A percentile compares a stretch with the other conserved stretches of the same genome.
Conservation (phyloP, 2,797 vertebrate species). For the Chaetophractus vellerosus region DNA sequence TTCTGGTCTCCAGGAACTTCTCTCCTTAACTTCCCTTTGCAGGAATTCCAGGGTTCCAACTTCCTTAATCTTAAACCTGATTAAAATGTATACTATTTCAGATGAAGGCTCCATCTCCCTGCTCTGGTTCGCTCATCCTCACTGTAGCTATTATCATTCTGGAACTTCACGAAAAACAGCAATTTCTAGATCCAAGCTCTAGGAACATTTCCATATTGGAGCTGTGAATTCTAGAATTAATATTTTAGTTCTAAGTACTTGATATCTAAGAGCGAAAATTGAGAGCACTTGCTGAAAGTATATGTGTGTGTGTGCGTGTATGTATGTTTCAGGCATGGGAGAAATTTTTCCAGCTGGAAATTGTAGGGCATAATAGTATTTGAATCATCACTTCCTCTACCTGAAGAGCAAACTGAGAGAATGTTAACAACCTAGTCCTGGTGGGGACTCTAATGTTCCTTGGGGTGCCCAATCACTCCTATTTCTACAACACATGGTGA, state of each 20-base stretch:
- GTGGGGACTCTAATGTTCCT: not conserved
- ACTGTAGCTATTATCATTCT: not conserved
- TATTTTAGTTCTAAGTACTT: not conserved
- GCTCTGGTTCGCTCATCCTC: not conserved
- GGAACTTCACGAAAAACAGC: constrained; percentile 15
- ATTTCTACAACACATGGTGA: not conserved
- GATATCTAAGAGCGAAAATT: constrained; percentile 50
- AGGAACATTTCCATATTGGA: not conserved
- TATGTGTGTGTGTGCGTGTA: not conserved
- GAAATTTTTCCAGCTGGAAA: not conserved
- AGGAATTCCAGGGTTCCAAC: not conserved
- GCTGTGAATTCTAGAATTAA: constrained; percentile 59
- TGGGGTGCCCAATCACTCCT: not conserved
- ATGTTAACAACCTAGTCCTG: not conserved
- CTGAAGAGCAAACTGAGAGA: constrained; percentile 39
- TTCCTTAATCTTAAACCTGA: not conserved
- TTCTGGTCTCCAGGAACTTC: not conserved
- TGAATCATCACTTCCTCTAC: not conserved
- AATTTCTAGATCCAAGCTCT: not conserved
- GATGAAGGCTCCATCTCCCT: not conserved
- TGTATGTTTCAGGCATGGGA: not conserved
- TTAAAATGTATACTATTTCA: not conserved
- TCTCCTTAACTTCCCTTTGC: not conserved
- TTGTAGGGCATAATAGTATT: not conserved
- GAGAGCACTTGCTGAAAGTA: not conserved